A percentile compares a stretch with the other conserved stretches of the same genome.
These are phyloP conservation scores for Moxostoma hubbsi DNA, from an alignment of 2,797 vertebrate species.

Conservation along the genomic window DNA sequence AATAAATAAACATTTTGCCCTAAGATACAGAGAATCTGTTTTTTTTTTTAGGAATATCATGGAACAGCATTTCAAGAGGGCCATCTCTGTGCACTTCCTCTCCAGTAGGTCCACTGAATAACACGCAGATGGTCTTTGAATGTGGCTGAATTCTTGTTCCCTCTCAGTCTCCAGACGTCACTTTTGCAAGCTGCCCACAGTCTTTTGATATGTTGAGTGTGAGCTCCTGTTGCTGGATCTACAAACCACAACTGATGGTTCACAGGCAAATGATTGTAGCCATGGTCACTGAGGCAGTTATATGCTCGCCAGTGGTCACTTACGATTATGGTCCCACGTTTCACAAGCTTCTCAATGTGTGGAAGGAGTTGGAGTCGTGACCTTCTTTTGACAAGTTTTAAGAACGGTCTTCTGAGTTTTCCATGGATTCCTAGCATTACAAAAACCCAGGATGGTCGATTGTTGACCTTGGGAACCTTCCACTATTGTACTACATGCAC, in stretches of 20 bases:
- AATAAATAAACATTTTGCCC: not conserved
- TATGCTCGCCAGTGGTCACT: constrained; percentile 6
- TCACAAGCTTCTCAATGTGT: no score
- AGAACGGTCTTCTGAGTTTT: not conserved
- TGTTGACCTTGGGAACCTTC: no score
- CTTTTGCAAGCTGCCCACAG: constrained; percentile 3
- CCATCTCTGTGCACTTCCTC: not conserved
- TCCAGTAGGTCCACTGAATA: not conserved
- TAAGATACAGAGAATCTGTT: not conserved
- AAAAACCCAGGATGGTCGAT: no score
- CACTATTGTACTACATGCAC: no score
- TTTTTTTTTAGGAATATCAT: not conserved
- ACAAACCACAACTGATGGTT: constrained; percentile 3
- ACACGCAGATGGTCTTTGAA: constrained; percentile 1
- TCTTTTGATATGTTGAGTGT: not conserved
- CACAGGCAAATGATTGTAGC: no score
- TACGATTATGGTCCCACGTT: not conserved
- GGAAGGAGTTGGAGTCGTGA: not conserved
- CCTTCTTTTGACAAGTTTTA: not conserved
- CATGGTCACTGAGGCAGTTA: not conserved
- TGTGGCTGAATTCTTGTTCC: not conserved
- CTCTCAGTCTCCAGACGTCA: not conserved
- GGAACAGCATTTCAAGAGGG: not conserved
- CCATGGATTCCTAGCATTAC: no score
- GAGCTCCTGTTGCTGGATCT: not conserved